A percentile compares a stretch with the other conserved stretches of the same genome.
phyloP scores from a whole-genome alignment of 2,888 invertebrate species.

The Dorcus hopei region DNA sequence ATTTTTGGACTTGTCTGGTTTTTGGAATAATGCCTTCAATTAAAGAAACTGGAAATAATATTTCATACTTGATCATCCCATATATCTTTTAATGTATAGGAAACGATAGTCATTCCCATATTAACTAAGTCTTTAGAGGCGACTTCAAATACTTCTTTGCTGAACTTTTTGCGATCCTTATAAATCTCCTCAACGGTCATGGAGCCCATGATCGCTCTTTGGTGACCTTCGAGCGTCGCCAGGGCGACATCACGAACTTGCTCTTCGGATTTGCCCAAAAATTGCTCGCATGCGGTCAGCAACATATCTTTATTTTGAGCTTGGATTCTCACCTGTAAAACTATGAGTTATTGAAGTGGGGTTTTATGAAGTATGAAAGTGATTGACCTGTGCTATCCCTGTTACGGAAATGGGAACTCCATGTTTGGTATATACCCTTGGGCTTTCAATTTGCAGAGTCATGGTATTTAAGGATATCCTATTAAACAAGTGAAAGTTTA shows the following conservation, averaged over 20 bases:
- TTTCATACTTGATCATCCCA: conserved; percentile 77
- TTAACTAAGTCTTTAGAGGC: conserved; percentile 87
- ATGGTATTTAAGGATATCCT: conserved; percentile 91
- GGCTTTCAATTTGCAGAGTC: conserved; percentile 88
- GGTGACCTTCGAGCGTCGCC: conserved; percentile 84
- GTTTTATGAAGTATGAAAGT: neutral
- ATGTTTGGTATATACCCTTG: conserved; percentile 87
- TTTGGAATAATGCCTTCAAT: no score
- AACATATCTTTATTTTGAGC: conserved; percentile 80
- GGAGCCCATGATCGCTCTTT: conserved; percentile 87
- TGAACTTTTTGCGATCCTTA: conserved; percentile 88
- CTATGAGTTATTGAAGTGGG: neutral
- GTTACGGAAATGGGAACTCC: conserved; percentile 92
- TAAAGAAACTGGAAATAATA: no score
- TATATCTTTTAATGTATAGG: conserved; percentile 86
- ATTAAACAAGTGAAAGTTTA: conserved; percentile 26
- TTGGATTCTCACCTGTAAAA: conserved; percentile 77
- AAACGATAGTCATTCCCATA: conserved; percentile 90
- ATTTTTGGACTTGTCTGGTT: no score
- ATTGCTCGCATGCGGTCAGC: conserved; percentile 84
- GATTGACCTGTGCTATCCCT: conserved; percentile 65
- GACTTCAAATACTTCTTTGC: conserved; percentile 85
- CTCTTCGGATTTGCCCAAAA: conserved; percentile 75
- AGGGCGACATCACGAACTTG: conserved; percentile 84
- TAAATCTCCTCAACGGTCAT: conserved; percentile 93